Evolutionary conservation across 2,888 invertebrate genomes (phyloP).

Genomic region (Acrocyrtus sp.): DNA sequence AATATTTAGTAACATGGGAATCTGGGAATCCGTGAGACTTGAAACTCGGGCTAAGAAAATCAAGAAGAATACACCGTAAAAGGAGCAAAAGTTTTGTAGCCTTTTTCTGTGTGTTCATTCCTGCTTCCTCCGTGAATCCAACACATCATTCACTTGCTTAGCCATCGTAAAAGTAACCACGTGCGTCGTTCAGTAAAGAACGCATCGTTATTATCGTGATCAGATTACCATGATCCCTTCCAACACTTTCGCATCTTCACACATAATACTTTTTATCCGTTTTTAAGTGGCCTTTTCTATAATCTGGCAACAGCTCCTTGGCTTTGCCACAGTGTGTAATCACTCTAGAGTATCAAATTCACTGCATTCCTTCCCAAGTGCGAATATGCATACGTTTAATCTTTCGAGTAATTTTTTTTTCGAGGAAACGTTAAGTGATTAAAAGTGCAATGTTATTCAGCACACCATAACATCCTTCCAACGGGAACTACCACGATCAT

Average conservation of each 20-base stretch:
- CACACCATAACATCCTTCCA: background rate
- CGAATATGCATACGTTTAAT: too few species aligned
- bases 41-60: slow-evolving; percentile 15
- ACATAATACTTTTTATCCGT: background rate
- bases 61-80: slow-evolving; percentile 19
- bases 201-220: slow-evolving; percentile 8
- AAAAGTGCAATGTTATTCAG: slow-evolving; percentile 25
- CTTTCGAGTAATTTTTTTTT: too few species aligned
- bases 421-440: slow-evolving; percentile 4
- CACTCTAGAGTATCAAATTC: slow-evolving; percentile 2
- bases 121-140: slow-evolving; percentile 30
- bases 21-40: slow-evolving; percentile 43
- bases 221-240: background rate
- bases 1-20: background rate
- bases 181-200: slow-evolving; percentile 28
- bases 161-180: slow-evolving; percentile 42
- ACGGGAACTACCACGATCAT: background rate
- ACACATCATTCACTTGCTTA: slow-evolving; percentile 27
- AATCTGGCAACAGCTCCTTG: slow-evolving; percentile 12
- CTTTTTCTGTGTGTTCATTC: slow-evolving; percentile 23
- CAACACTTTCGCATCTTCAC: background rate
- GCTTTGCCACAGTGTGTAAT: slow-evolving; percentile 6
- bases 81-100: slow-evolving; percentile 14
- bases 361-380: slow-evolving; percentile 15
- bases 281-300: slow-evolving; percentile 39